Conservation (phyloP, 2,888 invertebrate genomes). For the Notodonta dromedarius region DNA sequence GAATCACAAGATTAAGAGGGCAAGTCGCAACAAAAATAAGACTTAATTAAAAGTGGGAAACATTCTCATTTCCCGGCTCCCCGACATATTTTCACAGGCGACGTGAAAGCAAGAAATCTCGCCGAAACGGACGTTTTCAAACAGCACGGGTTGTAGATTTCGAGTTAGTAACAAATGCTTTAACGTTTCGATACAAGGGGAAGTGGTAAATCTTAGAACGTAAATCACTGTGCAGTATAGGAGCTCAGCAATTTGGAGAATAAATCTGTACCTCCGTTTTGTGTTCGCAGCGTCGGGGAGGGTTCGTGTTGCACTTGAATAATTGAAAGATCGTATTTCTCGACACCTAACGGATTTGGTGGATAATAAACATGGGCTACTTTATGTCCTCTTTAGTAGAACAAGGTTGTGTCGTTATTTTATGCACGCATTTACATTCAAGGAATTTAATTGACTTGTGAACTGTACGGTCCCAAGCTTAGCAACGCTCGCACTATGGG, state of each 20-base stretch:
- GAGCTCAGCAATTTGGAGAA: constrained; percentile 57
- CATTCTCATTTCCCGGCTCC: constrained; percentile 43
- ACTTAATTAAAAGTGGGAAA: constrained; percentile 65
- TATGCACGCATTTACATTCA: too few relatives aligned
- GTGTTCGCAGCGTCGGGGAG: constrained; percentile 55
- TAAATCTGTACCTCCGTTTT: constrained; percentile 61
- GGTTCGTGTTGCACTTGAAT: constrained; percentile 54
- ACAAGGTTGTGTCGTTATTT: neutral
- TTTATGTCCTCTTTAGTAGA: neutral
- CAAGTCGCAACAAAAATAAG: constrained; percentile 56
- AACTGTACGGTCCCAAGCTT: too few relatives aligned
- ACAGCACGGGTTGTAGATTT: constrained; percentile 51
- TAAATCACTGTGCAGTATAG: constrained; percentile 63
- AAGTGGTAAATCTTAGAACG: constrained; percentile 69
- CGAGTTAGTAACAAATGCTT: constrained; percentile 69
- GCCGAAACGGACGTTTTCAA: constrained; percentile 42
- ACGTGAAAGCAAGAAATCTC: constrained; percentile 50
- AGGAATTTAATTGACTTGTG: too few relatives aligned
- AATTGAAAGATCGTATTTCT: constrained; percentile 49
- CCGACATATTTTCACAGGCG: constrained; percentile 44
- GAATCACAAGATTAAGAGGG: constrained; percentile 52
- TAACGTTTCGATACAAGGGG: constrained; percentile 72
- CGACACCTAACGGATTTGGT: constrained; percentile 35
- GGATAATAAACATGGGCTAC: constrained; percentile 6
- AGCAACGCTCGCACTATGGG: too few relatives aligned